Evolutionary conservation across 2,797 vertebrate genomes (phyloP).

Genomic region (Lagothrix lagotricha): DNA sequence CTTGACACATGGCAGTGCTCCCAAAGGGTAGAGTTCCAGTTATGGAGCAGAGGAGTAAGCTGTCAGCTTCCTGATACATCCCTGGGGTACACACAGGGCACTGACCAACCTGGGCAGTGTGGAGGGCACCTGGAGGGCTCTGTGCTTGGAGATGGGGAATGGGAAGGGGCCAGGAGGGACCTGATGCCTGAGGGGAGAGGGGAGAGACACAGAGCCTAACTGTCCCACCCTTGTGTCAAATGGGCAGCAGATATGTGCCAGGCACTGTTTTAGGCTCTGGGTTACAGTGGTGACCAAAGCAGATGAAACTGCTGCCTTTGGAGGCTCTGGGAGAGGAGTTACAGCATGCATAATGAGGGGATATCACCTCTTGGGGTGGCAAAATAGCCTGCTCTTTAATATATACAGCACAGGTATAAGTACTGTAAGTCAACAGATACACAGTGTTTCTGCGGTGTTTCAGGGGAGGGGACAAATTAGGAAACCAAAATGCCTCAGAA

Average conservation of each 20-base stretch:
- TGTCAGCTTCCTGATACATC: constrained; percentile 28
- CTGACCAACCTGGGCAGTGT: not conserved
- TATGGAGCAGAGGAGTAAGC: not conserved
- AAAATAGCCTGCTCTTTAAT: not conserved
- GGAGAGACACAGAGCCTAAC: not conserved
- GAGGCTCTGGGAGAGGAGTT: not conserved
- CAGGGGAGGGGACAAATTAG: not conserved
- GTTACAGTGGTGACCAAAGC: not conserved
- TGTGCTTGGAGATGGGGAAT: not conserved
- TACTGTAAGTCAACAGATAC: not conserved
- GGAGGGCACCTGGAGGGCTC: not conserved
- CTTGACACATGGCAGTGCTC: constrained; percentile 58
- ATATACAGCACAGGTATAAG: not conserved
- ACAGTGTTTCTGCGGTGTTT: not conserved
- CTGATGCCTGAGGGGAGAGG: not conserved
- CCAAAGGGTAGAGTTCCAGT: not conserved
- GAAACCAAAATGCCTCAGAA: not conserved
- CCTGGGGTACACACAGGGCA: not conserved
- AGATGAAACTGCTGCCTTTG: not conserved
- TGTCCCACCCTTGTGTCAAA: not conserved
- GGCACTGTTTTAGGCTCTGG: not conserved
- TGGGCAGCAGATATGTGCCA: not conserved
- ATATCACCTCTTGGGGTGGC: not conserved
- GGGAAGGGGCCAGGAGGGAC: not conserved
- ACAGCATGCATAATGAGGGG: not conserved